Conservation (phyloP, 2,888 invertebrate genomes). For the Phymatocera aterrima region DNA sequence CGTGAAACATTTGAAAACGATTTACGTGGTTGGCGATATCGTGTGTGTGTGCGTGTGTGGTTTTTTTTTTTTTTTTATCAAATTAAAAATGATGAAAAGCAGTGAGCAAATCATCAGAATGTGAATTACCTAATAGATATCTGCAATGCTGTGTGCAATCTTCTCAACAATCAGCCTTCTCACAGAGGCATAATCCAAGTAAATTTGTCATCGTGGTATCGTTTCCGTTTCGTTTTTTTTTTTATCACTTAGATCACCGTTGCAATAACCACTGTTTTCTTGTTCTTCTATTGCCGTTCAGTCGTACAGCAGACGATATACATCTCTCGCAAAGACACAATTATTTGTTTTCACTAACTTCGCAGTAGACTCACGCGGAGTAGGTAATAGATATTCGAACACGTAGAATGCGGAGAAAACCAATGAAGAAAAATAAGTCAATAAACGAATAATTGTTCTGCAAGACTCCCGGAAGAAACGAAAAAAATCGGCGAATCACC, state of each 20-base stretch:
- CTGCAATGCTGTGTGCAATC: background rate
- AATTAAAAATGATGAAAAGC: too few species aligned
- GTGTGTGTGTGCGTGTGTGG: too few species aligned
- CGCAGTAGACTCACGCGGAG: background rate
- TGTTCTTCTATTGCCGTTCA: background rate
- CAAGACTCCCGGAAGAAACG: conserved; percentile 14
- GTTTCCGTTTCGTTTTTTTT: background rate
- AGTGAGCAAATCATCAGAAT: background rate
- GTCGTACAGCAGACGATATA: too few species aligned
- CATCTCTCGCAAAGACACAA: too few species aligned
- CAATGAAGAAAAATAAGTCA: background rate
- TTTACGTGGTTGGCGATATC: too few species aligned
- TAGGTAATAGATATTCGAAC: too few species aligned
- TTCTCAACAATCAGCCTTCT: background rate
- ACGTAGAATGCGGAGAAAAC: background rate
- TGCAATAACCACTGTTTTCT: background rate
- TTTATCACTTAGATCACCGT: background rate
- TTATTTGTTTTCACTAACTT: too few species aligned
- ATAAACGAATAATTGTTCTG: background rate
- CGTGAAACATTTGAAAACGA: too few species aligned
- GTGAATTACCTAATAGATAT: conserved; percentile 15
- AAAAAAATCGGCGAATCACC: conserved; percentile 31
- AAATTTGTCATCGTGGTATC: conserved; percentile 8
- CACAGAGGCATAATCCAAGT: conserved; percentile 13
- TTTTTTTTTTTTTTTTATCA: too few species aligned